Percentiles rank a stretch among this genome's conserved stretches.
Evolutionary conservation across 2,888 invertebrate species (phyloP).

Genomic region (Unio delphinus): DNA sequence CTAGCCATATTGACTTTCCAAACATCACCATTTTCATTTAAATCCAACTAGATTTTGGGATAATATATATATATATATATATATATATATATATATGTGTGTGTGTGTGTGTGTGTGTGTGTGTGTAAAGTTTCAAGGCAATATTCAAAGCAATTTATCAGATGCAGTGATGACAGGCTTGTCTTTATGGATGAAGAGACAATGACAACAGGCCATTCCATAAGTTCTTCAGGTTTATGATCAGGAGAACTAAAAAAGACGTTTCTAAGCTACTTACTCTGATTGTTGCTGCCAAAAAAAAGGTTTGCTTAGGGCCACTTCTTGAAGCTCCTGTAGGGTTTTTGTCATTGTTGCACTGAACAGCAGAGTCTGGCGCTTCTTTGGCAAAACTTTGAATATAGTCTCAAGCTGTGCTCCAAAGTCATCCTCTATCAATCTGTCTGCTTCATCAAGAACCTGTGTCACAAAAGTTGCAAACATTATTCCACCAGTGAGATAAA

Average conservation of each 20-base stretch:
- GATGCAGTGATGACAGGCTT: no score
- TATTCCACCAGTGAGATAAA: background rate
- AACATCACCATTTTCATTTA: no score
- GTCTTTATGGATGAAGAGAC: background rate
- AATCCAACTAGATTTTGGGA: no score
- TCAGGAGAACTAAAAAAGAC: no score
- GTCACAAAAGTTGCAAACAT: background rate
- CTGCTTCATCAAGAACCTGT: slow-evolving; percentile 98
- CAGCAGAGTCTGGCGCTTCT: slow-evolving; percentile 86
- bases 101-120: no score
- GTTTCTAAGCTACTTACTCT: slow-evolving; percentile 64
- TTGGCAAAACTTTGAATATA: slow-evolving; percentile 83
- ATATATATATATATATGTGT: no score
- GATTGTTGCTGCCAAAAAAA: slow-evolving; percentile 79
- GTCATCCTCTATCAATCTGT: slow-evolving; percentile 80
- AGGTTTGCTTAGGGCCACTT: slow-evolving; percentile 75
- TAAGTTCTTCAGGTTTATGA: no score
- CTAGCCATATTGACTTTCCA: no score
- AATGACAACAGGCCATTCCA: background rate
- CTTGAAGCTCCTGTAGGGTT: slow-evolving; percentile 80
- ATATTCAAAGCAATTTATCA: no score
- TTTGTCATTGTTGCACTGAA: slow-evolving; percentile 96
- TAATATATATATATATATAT: no score
- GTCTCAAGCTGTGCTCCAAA: slow-evolving; percentile 78
- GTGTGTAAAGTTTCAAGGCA: no score